Conservation (phyloP, 1,140 invertebrate genomes). For the Bombus picipes region DNA sequence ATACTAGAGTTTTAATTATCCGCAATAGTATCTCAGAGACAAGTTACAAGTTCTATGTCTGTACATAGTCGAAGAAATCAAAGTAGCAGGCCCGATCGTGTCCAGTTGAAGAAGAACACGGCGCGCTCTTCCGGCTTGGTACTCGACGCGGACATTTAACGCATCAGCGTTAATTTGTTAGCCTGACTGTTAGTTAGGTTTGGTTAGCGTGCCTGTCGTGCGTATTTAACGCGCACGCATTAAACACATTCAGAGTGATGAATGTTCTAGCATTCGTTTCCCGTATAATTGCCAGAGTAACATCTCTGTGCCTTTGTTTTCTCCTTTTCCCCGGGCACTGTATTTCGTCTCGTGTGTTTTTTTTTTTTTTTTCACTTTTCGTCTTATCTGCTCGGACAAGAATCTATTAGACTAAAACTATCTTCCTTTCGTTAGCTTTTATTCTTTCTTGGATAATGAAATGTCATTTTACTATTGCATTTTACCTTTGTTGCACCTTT, state of each 20-base stretch:
- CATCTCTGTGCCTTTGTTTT: slow-evolving; percentile 10
- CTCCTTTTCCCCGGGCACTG: background rate
- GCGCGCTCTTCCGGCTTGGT: slow-evolving; percentile 34
- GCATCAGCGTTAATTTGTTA: slow-evolving; percentile 74
- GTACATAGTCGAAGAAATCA: background rate
- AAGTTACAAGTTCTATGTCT: background rate
- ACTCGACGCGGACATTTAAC: slow-evolving; percentile 59
- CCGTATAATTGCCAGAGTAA: slow-evolving; percentile 68
- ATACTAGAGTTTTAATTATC: background rate
- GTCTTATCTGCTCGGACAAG: background rate
- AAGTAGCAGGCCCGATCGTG: background rate
- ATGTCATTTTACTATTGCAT: too few relatives aligned
- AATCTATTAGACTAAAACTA: background rate
- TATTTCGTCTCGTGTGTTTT: background rate
- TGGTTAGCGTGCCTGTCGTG: slow-evolving; percentile 63
- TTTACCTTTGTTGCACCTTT: background rate
- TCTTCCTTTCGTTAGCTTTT: background rate
- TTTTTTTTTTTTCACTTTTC: background rate
- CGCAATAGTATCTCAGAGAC: background rate
- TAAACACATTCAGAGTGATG: slow-evolving; percentile 70
- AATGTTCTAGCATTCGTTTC: slow-evolving; percentile 66
- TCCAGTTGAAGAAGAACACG: background rate
- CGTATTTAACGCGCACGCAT: slow-evolving; percentile 70
- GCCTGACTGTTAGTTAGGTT: slow-evolving; percentile 57
- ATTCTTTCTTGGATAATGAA: too few relatives aligned